phyloP scores from a whole-genome alignment of 1,140 invertebrate genomes.

The Drosophila bifasciata region DNA sequence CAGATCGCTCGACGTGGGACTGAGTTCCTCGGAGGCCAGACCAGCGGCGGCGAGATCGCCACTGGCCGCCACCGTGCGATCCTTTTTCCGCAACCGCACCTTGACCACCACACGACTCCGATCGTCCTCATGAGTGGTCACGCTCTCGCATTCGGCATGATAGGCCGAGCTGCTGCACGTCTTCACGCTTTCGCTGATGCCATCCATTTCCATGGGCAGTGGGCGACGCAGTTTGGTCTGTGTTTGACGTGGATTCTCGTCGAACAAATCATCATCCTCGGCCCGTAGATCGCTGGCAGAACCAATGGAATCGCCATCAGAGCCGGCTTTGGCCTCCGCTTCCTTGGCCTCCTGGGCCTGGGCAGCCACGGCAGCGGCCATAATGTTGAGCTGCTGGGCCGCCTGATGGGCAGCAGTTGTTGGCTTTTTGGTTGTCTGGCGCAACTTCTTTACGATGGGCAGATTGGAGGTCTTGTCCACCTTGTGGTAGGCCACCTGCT shows the following conservation, averaged over 20 bases:
- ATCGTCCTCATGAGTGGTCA: constrained; percentile 88
- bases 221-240: constrained; percentile 62
- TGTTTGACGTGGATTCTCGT: constrained; percentile 83
- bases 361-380: constrained; percentile 67
- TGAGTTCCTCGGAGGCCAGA: constrained; percentile 65
- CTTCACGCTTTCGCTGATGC: constrained; percentile 88
- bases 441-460: constrained; percentile 84
- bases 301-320: constrained; percentile 88
- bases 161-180: constrained; percentile 89
- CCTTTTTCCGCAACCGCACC: constrained; percentile 81
- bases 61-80: constrained; percentile 59
- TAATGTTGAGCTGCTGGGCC: constrained; percentile 76
- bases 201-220: constrained; percentile 85
- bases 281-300: constrained; percentile 89
- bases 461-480: constrained; percentile 82
- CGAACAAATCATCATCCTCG: constrained; percentile 86
- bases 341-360: constrained; percentile 59
- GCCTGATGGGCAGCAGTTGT: constrained; percentile 75
- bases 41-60: constrained; percentile 26
- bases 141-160: constrained; percentile 89
- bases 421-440: constrained; percentile 83
- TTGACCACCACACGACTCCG: constrained; percentile 84
- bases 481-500: constrained; percentile 84
- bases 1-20: constrained; percentile 84
- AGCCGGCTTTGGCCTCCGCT: constrained; percentile 50